phyloP scores from a whole-genome alignment of 2,888 invertebrate genomes.

The Hesperia comma region DNA sequence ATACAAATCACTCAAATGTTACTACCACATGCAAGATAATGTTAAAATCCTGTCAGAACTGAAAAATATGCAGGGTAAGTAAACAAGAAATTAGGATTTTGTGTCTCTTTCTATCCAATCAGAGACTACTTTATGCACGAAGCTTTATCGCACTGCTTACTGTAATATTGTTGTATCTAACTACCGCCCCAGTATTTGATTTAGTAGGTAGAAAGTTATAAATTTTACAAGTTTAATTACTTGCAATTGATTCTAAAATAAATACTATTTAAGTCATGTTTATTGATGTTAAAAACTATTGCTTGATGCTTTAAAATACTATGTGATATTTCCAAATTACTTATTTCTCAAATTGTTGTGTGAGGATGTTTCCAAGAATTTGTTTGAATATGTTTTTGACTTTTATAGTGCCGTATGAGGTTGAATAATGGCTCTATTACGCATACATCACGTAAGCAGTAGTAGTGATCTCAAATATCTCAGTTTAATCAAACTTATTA shows the following conservation, averaged over 20 bases:
- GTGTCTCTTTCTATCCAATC: slow-evolving; percentile 3
- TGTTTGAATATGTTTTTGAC: slow-evolving; percentile 1
- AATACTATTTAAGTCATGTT: slow-evolving; percentile 2
- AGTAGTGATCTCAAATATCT: slow-evolving; percentile 6
- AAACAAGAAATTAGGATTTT: slow-evolving; percentile 2
- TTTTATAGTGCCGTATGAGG: not conserved
- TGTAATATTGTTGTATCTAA: not conserved
- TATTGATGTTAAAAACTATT: slow-evolving; percentile 5
- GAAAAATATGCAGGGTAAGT: slow-evolving; percentile 12
- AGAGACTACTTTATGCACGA: not conserved
- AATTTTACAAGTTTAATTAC: not conserved
- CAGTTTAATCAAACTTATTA: not conserved
- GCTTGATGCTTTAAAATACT: slow-evolving; percentile 51
- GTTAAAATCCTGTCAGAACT: slow-evolving; percentile 6
- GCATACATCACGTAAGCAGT: not conserved
- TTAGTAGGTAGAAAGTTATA: slow-evolving; percentile 4
- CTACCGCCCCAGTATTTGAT: slow-evolving; percentile 42
- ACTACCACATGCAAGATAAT: not conserved
- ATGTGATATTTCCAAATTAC: slow-evolving; percentile 66
- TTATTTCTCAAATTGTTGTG: slow-evolving; percentile 53
- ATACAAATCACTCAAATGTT: not conserved
- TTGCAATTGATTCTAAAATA: slow-evolving; percentile 11
- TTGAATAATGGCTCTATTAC: not conserved
- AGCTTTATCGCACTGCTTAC: not conserved
- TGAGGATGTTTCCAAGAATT: slow-evolving; percentile 44